Evolutionary conservation across 2,797 vertebrate genomes (phyloP), one percentile per base, ranked within the genome.

Genomic region (Cercopithecus hamlyni): DNA sequence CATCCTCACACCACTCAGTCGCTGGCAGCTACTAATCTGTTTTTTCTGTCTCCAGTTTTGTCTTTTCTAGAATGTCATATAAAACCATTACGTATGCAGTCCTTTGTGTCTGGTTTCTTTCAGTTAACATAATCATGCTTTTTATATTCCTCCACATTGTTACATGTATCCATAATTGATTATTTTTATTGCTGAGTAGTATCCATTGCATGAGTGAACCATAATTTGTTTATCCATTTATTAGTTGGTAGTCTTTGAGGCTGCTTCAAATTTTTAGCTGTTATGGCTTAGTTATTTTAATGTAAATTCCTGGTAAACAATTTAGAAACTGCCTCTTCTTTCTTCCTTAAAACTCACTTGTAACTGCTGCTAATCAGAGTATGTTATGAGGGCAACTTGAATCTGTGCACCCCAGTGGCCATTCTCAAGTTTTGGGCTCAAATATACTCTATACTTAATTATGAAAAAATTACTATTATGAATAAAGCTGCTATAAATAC

Each of bases 401-500:
- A 39, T 72, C 19, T 72, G 20, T 36, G n/a, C n/a, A 39, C n/a
- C n/a, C 10, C 19, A 22, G 20, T 20, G 20, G 20, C 20, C 67
- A 72, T 72, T 72, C n/a, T 39, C 67, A 72, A 39, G 67, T 72
- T 72, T 39, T 12, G 67, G n/a, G 36, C n/a, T 72, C 67, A 72
- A 20, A 72, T 72, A 72, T 36, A 72, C 67, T 39, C 67, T 72
- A 39, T 72, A 72, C n/a, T 72, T 72, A 20, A 72, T 72, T 22
- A 72, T 39, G 12, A 72, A 72, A 36, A 72, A 36, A 95, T 27
- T 5, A 26, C 58, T 70, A 22, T 79, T 50, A 33, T 22, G 75
- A 93, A 96, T 95, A 96, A 95, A 95, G 36, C 85, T 81, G 33
- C 80, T 84, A 3, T 85, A 64, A 48, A 73, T 89, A 55, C 36